These are phyloP conservation scores for Synanthedon formicaeformis DNA, from an alignment of 2,888 invertebrate species.

Conservation along the genomic window DNA sequence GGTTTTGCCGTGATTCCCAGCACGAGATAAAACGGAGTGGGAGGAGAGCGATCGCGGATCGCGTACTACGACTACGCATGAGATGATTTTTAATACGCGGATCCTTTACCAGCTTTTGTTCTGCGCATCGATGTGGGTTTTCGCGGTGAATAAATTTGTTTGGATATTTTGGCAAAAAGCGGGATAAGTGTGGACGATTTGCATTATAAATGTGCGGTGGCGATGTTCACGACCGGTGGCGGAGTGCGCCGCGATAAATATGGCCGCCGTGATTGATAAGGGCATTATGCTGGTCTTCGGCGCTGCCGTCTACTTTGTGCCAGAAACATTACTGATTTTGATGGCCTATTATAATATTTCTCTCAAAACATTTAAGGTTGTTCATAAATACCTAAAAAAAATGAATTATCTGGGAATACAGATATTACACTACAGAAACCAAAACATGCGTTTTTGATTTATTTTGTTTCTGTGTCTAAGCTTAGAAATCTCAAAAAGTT, in stretches of 20 bases:
- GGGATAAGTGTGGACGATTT: constrained; percentile 51
- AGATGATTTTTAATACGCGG: constrained; percentile 20
- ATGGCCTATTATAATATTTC: not conserved
- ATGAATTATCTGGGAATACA: no score
- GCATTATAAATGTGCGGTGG: constrained; percentile 41
- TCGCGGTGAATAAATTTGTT: constrained; percentile 56
- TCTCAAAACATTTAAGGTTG: no score
- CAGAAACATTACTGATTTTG: not conserved
- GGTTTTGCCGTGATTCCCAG: constrained; percentile 18
- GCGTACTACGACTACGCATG: constrained; percentile 12
- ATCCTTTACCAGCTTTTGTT: constrained; percentile 5
- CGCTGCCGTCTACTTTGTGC: not conserved
- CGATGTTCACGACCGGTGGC: constrained; percentile 21
- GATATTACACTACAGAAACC: no score
- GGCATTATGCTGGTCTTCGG: constrained; percentile 12
- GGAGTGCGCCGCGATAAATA: constrained; percentile 23
- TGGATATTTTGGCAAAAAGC: constrained; percentile 50
- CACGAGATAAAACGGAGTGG: constrained; percentile 10
- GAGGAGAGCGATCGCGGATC: not conserved
- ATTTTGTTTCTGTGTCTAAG: no score
- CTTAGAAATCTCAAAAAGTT: no score
- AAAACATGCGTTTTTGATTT: no score
- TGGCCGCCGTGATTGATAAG: constrained; percentile 32
- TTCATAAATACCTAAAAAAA: no score
- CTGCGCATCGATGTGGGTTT: constrained; percentile 10